Evolutionary conservation across 2,797 vertebrate genomes (phyloP).

Genomic region (Scolopax bukidnonensis): DNA sequence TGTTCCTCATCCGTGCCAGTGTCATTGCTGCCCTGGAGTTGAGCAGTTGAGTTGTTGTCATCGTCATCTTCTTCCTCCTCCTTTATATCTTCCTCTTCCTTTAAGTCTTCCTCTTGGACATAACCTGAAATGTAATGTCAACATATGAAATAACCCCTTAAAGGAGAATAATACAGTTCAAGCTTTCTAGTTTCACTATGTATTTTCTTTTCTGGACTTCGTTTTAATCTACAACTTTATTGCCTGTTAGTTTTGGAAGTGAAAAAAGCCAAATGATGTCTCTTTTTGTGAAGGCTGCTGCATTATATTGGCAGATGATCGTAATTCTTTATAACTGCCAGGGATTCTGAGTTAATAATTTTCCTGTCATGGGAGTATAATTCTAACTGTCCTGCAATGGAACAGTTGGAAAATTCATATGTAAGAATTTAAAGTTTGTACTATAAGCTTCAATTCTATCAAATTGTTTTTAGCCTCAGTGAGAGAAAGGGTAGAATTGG

Average conservation of each 20-base stretch:
- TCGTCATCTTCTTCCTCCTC: constrained; percentile 92
- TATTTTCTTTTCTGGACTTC: not conserved
- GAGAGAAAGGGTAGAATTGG: not conserved
- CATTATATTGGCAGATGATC: constrained; percentile 54
- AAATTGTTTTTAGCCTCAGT: not conserved
- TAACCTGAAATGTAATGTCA: constrained; percentile 86
- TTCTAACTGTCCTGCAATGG: constrained; percentile 45
- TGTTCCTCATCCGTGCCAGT: constrained; percentile 90
- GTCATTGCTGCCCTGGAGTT: constrained; percentile 87
- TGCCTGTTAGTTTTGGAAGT: not conserved
- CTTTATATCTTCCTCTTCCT: constrained; percentile 83
- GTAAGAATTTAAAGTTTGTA: constrained; percentile 57
- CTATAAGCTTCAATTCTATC: constrained; percentile 48
- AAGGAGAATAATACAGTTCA: not conserved
- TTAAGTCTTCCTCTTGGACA: constrained; percentile 90
- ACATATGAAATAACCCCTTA: constrained; percentile 40
- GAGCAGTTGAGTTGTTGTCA: constrained; percentile 85
- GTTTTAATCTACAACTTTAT: not conserved
- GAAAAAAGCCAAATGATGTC: constrained; percentile 15
- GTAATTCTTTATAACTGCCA: constrained; percentile 66
- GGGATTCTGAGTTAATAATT: constrained; percentile 64
- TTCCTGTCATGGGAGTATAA: constrained; percentile 51
- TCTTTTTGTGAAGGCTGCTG: constrained; percentile 9
- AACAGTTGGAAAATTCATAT: constrained; percentile 51
- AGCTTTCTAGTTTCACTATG: not conserved